These are phyloP conservation scores for Synaphobranchus kaupii DNA, from an alignment of 2,797 vertebrate genomes.

Conservation along the genomic window DNA sequence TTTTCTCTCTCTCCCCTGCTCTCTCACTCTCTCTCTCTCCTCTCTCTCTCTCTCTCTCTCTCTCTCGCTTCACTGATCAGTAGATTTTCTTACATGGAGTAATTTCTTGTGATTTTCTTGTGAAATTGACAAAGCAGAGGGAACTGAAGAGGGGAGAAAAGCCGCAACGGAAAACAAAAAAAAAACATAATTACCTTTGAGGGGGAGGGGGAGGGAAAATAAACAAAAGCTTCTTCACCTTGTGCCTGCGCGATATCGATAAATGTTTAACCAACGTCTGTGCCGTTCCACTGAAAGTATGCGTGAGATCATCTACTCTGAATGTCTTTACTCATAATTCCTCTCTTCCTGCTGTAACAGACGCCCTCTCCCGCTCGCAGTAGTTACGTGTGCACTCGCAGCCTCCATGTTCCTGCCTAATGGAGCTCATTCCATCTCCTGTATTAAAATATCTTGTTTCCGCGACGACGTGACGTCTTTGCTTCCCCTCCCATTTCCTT, in stretches of 20 bases:
- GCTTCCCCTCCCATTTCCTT: neutral
- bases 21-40: neutral
- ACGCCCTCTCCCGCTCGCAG: neutral
- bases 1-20: neutral
- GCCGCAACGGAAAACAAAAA: conserved; percentile 8
- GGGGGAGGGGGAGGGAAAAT: neutral
- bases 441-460: neutral
- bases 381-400: neutral
- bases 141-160: conserved; percentile 23
- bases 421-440: neutral
- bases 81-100: too few relatives aligned
- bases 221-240: neutral
- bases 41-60: conserved; percentile 23
- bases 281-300: too few relatives aligned
- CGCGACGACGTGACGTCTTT: conserved; percentile 37
- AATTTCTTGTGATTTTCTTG: conserved; percentile 48
- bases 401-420: neutral
- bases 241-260: neutral
- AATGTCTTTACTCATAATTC: neutral
- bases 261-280: neutral
- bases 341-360: neutral
- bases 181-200: neutral
- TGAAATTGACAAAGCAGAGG: conserved; percentile 33
- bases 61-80: conserved; percentile 49
- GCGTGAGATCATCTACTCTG: neutral